Percentiles rank a stretch among this genome's conserved stretches.
Evolutionary conservation across 2,888 invertebrate species (phyloP).

Genomic region (Baccha elongata): DNA sequence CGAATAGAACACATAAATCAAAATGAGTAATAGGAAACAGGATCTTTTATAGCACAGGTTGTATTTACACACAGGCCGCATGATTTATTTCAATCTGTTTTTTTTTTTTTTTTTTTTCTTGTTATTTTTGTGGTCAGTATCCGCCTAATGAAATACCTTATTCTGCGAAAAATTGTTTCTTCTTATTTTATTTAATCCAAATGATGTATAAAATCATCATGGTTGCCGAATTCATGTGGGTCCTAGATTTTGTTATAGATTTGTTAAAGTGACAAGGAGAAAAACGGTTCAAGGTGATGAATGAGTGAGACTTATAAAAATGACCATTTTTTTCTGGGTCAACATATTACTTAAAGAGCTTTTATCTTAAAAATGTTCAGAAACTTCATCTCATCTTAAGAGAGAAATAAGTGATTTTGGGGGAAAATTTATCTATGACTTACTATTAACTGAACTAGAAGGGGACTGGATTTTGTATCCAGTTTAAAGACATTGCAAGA

Average conservation of each 20-base stretch:
- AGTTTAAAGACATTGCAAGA: no score
- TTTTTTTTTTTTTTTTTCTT: conserved; percentile 5
- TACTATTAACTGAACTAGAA: no score
- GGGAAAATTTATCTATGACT: no score
- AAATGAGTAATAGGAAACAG: conserved; percentile 20
- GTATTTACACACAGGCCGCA: not conserved
- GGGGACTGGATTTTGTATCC: no score
- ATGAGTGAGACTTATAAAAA: no score
- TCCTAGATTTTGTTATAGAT: not conserved
- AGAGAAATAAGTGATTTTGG: no score
- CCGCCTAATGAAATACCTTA: conserved; percentile 6
- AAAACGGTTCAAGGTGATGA: no score
- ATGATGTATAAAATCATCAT: conserved; percentile 1
- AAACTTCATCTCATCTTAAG: no score
- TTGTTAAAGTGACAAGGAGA: not conserved
- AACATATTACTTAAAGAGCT: no score
- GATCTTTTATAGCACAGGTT: not conserved
- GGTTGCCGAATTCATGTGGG: not conserved
- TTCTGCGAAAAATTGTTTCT: not conserved
- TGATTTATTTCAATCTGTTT: conserved; percentile 21
- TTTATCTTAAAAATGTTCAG: no score
- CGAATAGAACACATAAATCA: conserved; percentile 13
- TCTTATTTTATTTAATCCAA: conserved; percentile 8
- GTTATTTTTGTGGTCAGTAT: conserved; percentile 8
- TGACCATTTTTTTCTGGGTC: no score